Conservation (phyloP, 2,797 vertebrate genomes). For the Cryptoblepharus egeriae region DNA sequence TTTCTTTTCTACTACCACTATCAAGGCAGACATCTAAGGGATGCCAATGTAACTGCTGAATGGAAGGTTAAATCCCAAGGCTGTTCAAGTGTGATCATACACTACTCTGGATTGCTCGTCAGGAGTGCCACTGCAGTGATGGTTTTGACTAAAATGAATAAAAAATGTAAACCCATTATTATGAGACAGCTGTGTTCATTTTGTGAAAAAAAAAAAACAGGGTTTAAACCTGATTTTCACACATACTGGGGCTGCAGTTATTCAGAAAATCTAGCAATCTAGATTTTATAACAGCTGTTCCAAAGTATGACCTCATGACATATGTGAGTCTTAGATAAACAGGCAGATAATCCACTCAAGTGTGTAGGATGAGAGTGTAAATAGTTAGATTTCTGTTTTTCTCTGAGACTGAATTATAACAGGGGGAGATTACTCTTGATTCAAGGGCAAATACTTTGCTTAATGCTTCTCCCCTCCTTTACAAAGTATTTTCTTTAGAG, state of each 20-base stretch:
- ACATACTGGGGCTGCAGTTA: constrained; percentile 45
- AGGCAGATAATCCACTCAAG: neutral
- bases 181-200: constrained; percentile 22
- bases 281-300: neutral
- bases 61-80: constrained; percentile 52
- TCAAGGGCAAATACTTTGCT: constrained; percentile 55
- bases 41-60: constrained; percentile 57
- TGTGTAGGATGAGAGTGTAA: neutral
- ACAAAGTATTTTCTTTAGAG: neutral
- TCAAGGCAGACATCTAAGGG: constrained; percentile 51
- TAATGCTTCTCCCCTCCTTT: neutral
- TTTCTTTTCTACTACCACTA: constrained; percentile 18
- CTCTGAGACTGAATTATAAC: constrained; percentile 60
- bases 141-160: constrained; percentile 35
- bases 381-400: constrained; percentile 32
- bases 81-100: constrained; percentile 54
- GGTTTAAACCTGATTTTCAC: constrained; percentile 25
- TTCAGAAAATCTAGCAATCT: constrained; percentile 4
- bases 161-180: constrained; percentile 54
- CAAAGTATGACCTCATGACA: neutral
- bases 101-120: constrained; percentile 25
- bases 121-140: constrained; percentile 36
- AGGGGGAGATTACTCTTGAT: constrained; percentile 38
- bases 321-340: neutral
- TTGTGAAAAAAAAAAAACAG: neutral